Conservation (phyloP, 1,140 invertebrate genomes). For the Brachionus sp. region DNA sequence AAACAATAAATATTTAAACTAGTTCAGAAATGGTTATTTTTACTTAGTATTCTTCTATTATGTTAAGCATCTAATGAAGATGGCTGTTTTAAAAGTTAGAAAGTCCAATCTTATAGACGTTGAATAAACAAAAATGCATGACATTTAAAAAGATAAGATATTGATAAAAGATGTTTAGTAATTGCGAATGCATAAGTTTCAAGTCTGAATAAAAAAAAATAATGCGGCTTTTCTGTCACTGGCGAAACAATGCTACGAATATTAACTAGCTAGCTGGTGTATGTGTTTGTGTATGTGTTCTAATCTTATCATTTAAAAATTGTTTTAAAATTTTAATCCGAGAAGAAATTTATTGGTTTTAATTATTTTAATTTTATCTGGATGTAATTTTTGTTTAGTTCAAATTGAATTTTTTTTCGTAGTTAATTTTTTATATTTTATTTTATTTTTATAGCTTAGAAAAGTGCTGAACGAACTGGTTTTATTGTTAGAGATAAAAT, state of each 20-base stretch:
- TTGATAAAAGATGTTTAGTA: background rate
- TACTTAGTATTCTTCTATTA: too few species aligned
- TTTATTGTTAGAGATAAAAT: background rate
- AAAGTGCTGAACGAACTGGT: constrained; percentile 27
- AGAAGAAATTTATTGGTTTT: constrained; percentile 34
- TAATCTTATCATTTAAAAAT: background rate
- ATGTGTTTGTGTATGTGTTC: background rate
- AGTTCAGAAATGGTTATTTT: too few species aligned
- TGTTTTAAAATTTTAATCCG: background rate
- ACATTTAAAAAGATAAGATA: background rate
- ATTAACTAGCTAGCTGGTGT: background rate
- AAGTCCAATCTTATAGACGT: background rate
- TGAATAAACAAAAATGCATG: background rate
- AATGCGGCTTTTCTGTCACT: background rate
- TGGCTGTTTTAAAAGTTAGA: background rate
- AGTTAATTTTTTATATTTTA: background rate
- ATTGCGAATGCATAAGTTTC: background rate
- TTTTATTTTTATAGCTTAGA: background rate
- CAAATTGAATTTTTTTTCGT: background rate
- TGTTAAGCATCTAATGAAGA: background rate
- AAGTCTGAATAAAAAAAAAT: background rate
- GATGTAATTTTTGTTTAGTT: constrained; percentile 34
- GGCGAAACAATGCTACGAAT: background rate
- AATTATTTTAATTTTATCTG: constrained; percentile 42
- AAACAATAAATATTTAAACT: too few species aligned